A percentile compares a stretch with the other conserved stretches of the same genome.
These are phyloP conservation scores for Manis crassicaudata DNA, from an alignment of 2,797 vertebrate species.

Conservation along the genomic window DNA sequence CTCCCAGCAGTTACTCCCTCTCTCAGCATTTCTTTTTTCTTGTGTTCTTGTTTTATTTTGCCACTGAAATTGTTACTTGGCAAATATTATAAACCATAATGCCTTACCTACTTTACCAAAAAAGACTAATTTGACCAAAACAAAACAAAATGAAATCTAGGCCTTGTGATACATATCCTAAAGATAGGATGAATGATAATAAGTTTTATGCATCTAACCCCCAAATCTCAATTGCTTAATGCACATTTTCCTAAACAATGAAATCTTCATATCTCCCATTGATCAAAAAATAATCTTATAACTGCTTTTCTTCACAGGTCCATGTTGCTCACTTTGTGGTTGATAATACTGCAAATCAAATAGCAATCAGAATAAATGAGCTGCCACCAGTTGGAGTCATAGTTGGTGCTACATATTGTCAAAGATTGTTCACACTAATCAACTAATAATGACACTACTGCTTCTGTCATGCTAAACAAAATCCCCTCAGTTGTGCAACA, in stretches of 20 bases:
- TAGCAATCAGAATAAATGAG: conserved; percentile 87
- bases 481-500: conserved; percentile 83
- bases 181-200: not conserved
- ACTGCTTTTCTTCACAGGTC: conserved; percentile 72
- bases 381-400: conserved; percentile 81
- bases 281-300: conserved; percentile 73
- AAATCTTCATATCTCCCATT: conserved; percentile 55
- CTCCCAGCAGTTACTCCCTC: not conserved
- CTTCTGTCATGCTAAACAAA: conserved; percentile 80
- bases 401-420: conserved; percentile 80
- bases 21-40: not conserved
- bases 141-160: not conserved
- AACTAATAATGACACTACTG: conserved; percentile 84
- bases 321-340: conserved; percentile 68
- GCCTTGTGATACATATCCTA: not conserved
- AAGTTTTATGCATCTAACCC: not conserved
- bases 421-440: conserved; percentile 86
- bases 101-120: not conserved
- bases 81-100: not conserved
- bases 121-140: conserved; percentile 12
- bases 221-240: not conserved
- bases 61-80: not conserved
- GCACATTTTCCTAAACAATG: conserved; percentile 51
- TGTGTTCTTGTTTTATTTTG: not conserved
- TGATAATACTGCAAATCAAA: conserved; percentile 84